phyloP scores from a whole-genome alignment of 2,113 vertebrate genomes.

The Ageneiosus marmoratus region DNA sequence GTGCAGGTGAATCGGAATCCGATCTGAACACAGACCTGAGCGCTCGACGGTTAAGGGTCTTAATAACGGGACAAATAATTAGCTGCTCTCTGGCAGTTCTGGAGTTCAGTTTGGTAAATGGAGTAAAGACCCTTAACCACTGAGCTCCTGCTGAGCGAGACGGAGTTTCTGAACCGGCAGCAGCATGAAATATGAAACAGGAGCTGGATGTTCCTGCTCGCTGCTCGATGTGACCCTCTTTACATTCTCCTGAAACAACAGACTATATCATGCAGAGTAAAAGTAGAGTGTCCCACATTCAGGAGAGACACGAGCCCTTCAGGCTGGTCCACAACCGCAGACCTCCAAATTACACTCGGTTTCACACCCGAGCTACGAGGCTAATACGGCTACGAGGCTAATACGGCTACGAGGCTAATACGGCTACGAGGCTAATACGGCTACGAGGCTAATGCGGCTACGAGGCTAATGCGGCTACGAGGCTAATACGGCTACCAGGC shows the following conservation, averaged over 20 bases:
- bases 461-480: too few relatives aligned
- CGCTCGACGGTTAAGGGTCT: not conserved
- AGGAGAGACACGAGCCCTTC: not conserved
- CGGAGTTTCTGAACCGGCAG: not conserved
- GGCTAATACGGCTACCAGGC: too few relatives aligned
- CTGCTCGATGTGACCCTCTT: not conserved
- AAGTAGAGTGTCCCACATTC: conserved; percentile 21
- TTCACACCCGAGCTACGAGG: not conserved
- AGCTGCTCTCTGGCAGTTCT: not conserved
- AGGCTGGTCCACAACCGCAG: not conserved
- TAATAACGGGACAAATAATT: not conserved
- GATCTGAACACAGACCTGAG: too few relatives aligned
- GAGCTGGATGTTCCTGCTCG: conserved; percentile 12
- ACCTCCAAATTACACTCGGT: not conserved
- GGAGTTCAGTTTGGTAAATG: not conserved
- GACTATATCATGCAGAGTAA: conserved; percentile 18
- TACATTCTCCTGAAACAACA: conserved; percentile 16
- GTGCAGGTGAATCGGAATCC: too few relatives aligned
- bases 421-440: too few relatives aligned
- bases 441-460: too few relatives aligned
- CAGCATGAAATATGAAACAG: conserved; percentile 31
- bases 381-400: too few relatives aligned
- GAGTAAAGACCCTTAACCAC: not conserved
- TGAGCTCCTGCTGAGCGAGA: not conserved
- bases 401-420: too few relatives aligned